These are phyloP conservation scores for Tachysurus fulvidraco DNA, from an alignment of 2,113 vertebrate species.

Conservation along the genomic window DNA sequence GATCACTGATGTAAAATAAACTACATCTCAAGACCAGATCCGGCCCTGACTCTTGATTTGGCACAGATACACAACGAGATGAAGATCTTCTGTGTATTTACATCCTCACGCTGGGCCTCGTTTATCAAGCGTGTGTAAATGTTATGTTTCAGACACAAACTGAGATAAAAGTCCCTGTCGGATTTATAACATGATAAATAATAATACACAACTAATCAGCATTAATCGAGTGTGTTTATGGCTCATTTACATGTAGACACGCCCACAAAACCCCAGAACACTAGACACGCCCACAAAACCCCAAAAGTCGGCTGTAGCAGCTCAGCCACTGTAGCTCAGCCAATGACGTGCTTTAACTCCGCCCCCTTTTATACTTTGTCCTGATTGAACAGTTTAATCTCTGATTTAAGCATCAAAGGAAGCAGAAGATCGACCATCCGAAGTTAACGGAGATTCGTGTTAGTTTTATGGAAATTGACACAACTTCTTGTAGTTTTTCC, in stretches of 20 bases:
- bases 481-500: not conserved
- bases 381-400: not conserved
- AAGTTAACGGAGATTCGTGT: not conserved
- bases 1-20: constrained; percentile 18
- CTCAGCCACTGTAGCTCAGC: not conserved
- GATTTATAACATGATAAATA: not conserved
- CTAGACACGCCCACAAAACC: not conserved
- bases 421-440: no score
- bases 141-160: not conserved
- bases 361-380: not conserved
- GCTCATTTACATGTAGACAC: not conserved
- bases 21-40: not conserved
- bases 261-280: not conserved
- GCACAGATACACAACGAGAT: constrained; percentile 29
- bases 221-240: not conserved
- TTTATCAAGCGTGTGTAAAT: not conserved
- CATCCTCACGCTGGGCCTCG: not conserved
- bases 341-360: not conserved
- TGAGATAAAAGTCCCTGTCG: not conserved
- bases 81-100: not conserved
- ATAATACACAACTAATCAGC: not conserved
- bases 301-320: no score
- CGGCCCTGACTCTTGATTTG: constrained; percentile 28
- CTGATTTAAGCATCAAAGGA: no score
- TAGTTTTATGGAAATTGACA: no score